Conservation (phyloP, 2,797 vertebrate species). For the Gallinago solitaria region DNA sequence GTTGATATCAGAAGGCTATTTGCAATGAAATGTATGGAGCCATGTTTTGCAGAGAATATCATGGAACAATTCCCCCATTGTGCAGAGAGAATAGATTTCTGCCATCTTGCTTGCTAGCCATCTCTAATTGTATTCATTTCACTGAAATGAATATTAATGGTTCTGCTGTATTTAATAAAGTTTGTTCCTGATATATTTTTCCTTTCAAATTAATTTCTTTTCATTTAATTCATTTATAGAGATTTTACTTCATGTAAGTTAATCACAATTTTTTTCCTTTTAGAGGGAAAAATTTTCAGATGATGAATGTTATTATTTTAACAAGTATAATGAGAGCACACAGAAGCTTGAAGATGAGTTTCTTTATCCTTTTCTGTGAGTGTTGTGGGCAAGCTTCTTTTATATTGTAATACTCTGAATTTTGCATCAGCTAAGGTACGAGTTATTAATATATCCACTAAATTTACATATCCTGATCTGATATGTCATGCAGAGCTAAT, state of each 20-base stretch:
- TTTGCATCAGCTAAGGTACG: background rate
- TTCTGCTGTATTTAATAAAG: constrained; percentile 53
- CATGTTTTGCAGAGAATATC: background rate
- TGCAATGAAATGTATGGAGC: background rate
- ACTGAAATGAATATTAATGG: constrained; percentile 69
- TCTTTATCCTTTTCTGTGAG: background rate
- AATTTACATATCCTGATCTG: background rate
- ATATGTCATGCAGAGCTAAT: background rate
- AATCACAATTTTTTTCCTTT: constrained; percentile 69
- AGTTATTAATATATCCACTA: background rate
- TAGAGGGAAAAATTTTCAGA: constrained; percentile 19
- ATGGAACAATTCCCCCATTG: background rate
- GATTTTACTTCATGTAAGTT: constrained; percentile 60
- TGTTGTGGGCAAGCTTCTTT: background rate
- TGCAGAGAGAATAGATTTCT: constrained; percentile 1
- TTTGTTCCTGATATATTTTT: constrained; percentile 60
- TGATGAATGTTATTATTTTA: constrained; percentile 2
- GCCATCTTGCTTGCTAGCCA: constrained; percentile 3
- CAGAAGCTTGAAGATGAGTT: background rate
- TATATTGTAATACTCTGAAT: background rate
- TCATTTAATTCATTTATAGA: constrained; percentile 68
- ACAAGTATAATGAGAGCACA: background rate
- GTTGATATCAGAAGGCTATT: background rate
- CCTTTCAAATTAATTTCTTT: constrained; percentile 68
- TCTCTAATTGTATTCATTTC: constrained; percentile 43